A percentile compares a stretch with the other conserved stretches of the same genome.
Conservation (phyloP, 2,888 invertebrate genomes). For the Shargacucullia verbasci region DNA sequence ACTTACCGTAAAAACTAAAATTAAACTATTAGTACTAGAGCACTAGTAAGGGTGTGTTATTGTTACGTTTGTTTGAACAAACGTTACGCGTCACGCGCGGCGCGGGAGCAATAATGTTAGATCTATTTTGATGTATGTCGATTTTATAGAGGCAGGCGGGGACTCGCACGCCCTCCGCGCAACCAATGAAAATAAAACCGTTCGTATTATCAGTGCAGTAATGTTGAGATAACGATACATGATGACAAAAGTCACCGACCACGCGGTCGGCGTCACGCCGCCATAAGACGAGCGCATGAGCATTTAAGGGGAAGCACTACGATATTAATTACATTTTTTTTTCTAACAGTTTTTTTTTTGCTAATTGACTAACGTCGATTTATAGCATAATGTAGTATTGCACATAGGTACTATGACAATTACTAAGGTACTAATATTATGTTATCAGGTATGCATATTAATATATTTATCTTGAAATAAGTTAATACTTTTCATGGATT, state of each 20-base stretch:
- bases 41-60: slow-evolving; percentile 43
- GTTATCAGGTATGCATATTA: too few relatives aligned
- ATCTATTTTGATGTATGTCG: slow-evolving; percentile 50
- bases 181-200: slow-evolving; percentile 78
- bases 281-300: slow-evolving; percentile 79
- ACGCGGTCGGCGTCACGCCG: slow-evolving; percentile 70
- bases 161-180: slow-evolving; percentile 80
- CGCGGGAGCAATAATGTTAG: slow-evolving; percentile 65
- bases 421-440: too few relatives aligned
- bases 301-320: slow-evolving; percentile 72
- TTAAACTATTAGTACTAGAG: slow-evolving; percentile 39
- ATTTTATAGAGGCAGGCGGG: slow-evolving; percentile 77
- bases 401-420: too few relatives aligned
- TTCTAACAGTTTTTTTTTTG: too few relatives aligned
- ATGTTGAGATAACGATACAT: slow-evolving; percentile 66
- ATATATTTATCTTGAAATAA: too few relatives aligned
- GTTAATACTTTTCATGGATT: background rate
- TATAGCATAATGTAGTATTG: too few relatives aligned
- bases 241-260: slow-evolving; percentile 71
- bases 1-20: slow-evolving; percentile 50
- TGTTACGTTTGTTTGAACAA: slow-evolving; percentile 48
- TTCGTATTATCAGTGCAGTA: slow-evolving; percentile 59
- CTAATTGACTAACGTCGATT: too few relatives aligned
- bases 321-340: slow-evolving; percentile 4
- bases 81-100: slow-evolving; percentile 64